Evolutionary conservation across 2,113 vertebrate genomes (phyloP), one percentile per base, ranked within the genome.

Genomic region (Xenus cinereus): DNA sequence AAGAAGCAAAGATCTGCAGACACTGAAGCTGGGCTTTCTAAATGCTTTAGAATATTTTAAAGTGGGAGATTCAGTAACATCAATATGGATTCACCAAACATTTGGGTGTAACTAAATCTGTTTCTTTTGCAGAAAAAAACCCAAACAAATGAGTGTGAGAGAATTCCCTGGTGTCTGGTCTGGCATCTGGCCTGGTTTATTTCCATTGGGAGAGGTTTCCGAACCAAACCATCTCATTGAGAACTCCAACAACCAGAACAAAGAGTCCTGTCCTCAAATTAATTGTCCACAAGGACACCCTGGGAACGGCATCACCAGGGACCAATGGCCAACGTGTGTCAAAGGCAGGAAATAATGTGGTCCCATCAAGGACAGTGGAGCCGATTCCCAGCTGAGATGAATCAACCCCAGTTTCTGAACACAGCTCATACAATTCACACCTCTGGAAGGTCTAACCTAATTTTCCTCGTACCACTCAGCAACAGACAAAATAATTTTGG

Each of bases 251-350:
- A 48, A 56, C 26, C 53, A 46, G 32, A 79, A 71, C 0, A 0
- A 64, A 45, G 82, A 32, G 7, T 1, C 30, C 14, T 66, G 21
- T 28, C 77, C 64, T 77, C 54, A 18, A 28, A 13, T 9, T 30
- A 18, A 35, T 8, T 39, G 7, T 32, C 84, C 60, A 27, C 45
- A 63, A 39, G 39, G 66, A 26, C 7, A 8, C 15, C 23, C 32
- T 7, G 32, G 28, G 28, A 82, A 23, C 26, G 57, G 64, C 50
- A 33, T 43, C 7, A 2, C 30, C 12, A 17, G 5, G 14, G 5
- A 46, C 30, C 1, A 0, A 35, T 4, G 0, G 0, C 6, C 45
- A 32, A 43, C 4, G 1, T 8, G 37, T 23, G 64, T 7, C 59
- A 45, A 23, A 20, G 33, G 66, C 56, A 60, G 53, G 39, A 68